These are phyloP conservation scores for Coendou prehensilis DNA, from an alignment of 2,797 vertebrate species.

Conservation along the genomic window DNA sequence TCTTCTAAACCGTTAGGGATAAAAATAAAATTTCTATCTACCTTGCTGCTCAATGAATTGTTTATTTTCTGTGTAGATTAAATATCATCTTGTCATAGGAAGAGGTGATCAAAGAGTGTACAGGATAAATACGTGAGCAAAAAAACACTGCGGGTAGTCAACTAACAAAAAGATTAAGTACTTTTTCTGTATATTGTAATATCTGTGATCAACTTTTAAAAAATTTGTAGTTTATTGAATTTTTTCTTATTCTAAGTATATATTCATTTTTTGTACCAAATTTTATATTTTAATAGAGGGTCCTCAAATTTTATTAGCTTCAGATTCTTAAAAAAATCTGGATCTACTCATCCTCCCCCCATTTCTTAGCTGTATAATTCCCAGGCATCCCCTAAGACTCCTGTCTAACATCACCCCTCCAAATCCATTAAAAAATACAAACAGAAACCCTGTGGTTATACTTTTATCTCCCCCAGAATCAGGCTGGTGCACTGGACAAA, in stretches of 20 bases:
- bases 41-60: background rate
- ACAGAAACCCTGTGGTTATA: background rate
- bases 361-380: background rate
- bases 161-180: background rate
- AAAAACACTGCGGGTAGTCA: accelerated
- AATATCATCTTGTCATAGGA: background rate
- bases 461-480: background rate
- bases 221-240: background rate
- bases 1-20: constrained; percentile 36
- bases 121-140: background rate
- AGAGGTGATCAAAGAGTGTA: background rate
- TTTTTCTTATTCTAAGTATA: background rate
- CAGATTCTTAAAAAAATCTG: background rate
- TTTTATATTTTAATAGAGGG: background rate
- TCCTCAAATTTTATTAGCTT: background rate
- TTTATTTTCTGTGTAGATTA: background rate
- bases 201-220: background rate
- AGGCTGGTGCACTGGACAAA: background rate
- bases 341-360: background rate
- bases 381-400: background rate
- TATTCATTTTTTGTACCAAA: constrained; percentile 10
- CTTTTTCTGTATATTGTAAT: background rate
- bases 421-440: background rate
- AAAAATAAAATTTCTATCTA: constrained; percentile 15
- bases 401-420: background rate